Evolutionary conservation across 1,140 invertebrate genomes (phyloP), one percentile per base, ranked within the genome.

Genomic region (Drosophila pandora): DNA sequence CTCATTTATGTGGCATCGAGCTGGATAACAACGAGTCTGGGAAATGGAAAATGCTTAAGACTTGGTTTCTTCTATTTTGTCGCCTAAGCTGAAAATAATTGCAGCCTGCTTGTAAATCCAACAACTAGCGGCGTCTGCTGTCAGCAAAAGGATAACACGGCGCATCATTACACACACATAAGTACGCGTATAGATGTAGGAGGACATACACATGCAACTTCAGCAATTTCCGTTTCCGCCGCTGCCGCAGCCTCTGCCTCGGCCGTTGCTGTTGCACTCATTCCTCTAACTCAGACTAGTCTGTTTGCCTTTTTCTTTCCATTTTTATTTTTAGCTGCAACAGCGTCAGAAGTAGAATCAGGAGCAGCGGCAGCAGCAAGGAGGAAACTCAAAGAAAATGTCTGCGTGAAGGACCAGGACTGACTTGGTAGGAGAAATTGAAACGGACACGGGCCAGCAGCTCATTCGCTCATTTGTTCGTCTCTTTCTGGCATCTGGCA

Each of bases 81-180:
- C 90, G 80, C 85, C 90, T 91, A 90, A 91, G 90, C 90, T 91
- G 90, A 90, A 91, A 91, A 91, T 91, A 91, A 91, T 91, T 91
- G 87, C 90, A 90, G 70, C 84, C 61, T 85, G 84, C 84, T 89
- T 88, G 79, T 89, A 85, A 80, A 85, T 79, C 63, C 64, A 69
- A 69, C 65, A 69, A 85, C 81, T 77, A 79, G 73, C 79, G 69
- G 79, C 74, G 69, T 75, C 78, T 85, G 74, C 70, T 82, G 82
- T 71, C 82, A 75, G 81, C 77, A 85, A 69, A 80, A 77, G 78
- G 57, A 81, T 81, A 81, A 81, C 78, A 81, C 73, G 78, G 75
- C 61, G 82, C 82, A 87, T 82, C 82, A 88, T 87, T 85, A 75
- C 83, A 85, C 82, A 69, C 61, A 77, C 77, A 57, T 32, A 17